Evolutionary conservation across 1,140 invertebrate genomes (phyloP).

Genomic region (Zaprionus camerounensis): DNA sequence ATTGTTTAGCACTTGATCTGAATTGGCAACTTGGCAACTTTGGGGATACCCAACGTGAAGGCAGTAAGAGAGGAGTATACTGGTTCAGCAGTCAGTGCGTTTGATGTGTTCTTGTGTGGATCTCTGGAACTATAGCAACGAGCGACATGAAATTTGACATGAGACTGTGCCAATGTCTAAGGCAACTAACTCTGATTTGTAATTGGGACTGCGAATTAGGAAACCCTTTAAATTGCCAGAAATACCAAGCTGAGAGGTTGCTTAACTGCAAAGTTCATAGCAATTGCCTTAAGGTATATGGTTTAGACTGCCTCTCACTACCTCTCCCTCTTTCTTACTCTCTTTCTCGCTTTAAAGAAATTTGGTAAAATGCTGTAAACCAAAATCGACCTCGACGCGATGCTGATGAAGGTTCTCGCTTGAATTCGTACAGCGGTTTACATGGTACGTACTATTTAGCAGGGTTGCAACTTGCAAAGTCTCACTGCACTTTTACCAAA

Average conservation of each 20-base stretch:
- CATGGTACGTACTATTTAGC: neutral
- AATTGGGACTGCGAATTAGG: neutral
- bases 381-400: constrained; percentile 5
- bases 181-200: neutral
- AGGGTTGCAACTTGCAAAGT: constrained; percentile 39
- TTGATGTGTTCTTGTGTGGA: neutral
- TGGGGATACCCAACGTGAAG: neutral
- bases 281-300: neutral
- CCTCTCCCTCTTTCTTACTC: no score
- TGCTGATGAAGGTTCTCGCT: neutral
- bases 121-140: neutral
- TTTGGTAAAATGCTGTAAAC: neutral
- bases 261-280: neutral
- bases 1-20: constrained; percentile 73
- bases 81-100: neutral
- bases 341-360: neutral
- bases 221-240: neutral
- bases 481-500: constrained; percentile 16
- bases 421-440: neutral
- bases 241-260: neutral
- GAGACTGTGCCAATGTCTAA: neutral
- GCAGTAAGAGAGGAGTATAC: neutral
- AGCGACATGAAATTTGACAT: neutral
- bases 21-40: constrained; percentile 26
- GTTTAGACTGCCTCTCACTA: no score